A percentile compares a stretch with the other conserved stretches of the same genome.
Conservation (phyloP, 2,113 vertebrate genomes). For the Microtus oregoni region DNA sequence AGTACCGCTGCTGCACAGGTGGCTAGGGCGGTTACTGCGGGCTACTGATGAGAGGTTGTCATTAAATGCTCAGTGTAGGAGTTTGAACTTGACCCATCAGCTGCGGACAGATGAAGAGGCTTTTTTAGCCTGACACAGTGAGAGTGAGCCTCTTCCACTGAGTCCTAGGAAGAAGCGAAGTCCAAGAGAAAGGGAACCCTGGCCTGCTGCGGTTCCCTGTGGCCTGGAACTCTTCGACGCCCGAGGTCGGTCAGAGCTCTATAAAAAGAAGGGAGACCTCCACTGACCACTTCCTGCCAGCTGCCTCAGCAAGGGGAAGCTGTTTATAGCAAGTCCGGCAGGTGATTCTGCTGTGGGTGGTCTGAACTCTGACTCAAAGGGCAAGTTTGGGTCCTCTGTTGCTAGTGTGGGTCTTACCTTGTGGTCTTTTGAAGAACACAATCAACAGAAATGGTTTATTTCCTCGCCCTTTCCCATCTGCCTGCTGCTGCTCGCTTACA, state of each 20-base stretch:
- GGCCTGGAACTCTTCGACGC: not conserved
- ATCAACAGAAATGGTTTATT: slow-evolving; percentile 2
- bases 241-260: not conserved
- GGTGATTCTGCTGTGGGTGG: slow-evolving; percentile 38
- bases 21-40: not conserved
- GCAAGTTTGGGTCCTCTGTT: not conserved
- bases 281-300: not conserved
- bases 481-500: not conserved
- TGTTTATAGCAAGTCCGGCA: not conserved
- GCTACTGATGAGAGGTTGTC: not conserved
- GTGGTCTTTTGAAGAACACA: slow-evolving; percentile 56
- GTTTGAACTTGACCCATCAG: not conserved
- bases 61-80: not conserved
- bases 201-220: not conserved
- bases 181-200: not conserved
- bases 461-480: slow-evolving; percentile 4
- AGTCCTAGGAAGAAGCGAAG: not conserved
- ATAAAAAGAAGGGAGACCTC: not conserved
- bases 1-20: not conserved
- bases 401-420: not conserved
- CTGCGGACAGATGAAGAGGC: not conserved
- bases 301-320: slow-evolving; percentile 20
- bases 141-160: not conserved
- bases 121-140: not conserved
- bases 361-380: not conserved